phyloP scores from a whole-genome alignment of 2,113 vertebrate species.

The Odocoileus virginianus region DNA sequence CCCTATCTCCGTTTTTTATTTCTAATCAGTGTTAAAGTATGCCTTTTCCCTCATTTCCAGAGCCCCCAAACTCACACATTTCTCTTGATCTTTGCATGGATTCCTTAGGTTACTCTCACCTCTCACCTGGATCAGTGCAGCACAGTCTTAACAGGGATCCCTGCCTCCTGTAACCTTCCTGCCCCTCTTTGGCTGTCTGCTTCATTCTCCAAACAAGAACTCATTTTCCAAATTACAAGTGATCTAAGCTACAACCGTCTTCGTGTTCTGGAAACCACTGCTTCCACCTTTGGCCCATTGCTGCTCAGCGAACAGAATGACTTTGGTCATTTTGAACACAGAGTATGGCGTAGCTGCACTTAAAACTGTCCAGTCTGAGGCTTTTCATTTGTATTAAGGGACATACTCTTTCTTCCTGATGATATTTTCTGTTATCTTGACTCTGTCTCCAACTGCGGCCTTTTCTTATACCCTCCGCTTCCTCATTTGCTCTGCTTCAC shows the following conservation, averaged over 20 bases:
- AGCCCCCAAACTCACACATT: neutral
- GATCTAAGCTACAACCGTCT: neutral
- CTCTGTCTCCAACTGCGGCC: neutral
- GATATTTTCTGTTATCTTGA: neutral
- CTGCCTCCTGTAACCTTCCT: neutral
- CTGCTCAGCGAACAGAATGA: neutral
- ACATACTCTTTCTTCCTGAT: neutral
- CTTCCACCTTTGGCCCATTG: neutral
- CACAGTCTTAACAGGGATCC: neutral
- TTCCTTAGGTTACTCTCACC: neutral
- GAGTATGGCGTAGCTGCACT: neutral
- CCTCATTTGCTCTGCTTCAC: neutral
- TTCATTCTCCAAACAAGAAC: neutral
- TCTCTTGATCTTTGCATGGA: neutral
- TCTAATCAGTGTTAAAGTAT: neutral
- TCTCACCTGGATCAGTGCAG: neutral
- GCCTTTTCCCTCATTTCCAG: neutral
- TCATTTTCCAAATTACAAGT: neutral
- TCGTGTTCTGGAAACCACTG: neutral
- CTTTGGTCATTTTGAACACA: neutral
- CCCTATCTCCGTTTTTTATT: neutral
- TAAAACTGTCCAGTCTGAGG: neutral
- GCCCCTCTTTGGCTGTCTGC: neutral
- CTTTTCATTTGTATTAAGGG: neutral
- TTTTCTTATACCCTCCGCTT: neutral